These are phyloP conservation scores for Agapetus fuscipes DNA, from an alignment of 2,888 invertebrate species.

Conservation along the genomic window DNA sequence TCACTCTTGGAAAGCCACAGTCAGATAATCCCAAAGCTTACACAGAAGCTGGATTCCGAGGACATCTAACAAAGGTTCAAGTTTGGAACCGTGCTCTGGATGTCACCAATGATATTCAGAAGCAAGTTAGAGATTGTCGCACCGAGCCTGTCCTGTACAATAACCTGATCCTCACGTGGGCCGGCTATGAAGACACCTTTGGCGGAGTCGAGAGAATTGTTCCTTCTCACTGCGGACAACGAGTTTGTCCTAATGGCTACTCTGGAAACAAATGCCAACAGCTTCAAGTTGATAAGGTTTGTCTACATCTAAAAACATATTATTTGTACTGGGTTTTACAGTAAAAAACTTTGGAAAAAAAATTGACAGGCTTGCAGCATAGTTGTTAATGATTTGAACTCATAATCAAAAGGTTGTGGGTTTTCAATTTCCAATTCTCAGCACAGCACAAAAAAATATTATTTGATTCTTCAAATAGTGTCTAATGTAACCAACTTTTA, in stretches of 20 bases:
- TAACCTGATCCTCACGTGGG: constrained; percentile 82
- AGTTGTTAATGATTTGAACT: too few relatives aligned
- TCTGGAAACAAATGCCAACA: constrained; percentile 78
- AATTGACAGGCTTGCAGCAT: too few relatives aligned
- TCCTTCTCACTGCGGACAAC: constrained; percentile 85
- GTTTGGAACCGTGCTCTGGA: constrained; percentile 89
- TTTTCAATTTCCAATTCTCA: too few relatives aligned
- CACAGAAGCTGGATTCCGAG: constrained; percentile 89
- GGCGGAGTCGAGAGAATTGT: constrained; percentile 88
- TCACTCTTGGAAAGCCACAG: constrained; percentile 83
- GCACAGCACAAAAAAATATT: too few relatives aligned
- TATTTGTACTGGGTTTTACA: too few relatives aligned
- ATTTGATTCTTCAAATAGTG: too few relatives aligned
- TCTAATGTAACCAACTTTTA: too few relatives aligned
- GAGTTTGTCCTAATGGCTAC: constrained; percentile 81
- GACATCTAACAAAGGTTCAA: constrained; percentile 88
- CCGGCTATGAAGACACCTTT: constrained; percentile 80
- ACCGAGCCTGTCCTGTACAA: constrained; percentile 85
- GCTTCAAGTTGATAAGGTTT: constrained; percentile 68
- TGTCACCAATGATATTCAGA: constrained; percentile 85
- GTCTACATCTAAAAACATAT: too few relatives aligned
- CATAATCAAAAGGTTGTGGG: too few relatives aligned
- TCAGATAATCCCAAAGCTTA: constrained; percentile 72
- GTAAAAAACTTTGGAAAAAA: too few relatives aligned
- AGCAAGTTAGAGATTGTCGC: constrained; percentile 86